Base-by-base conservation (phyloP, 2,113 vertebrate species). In the Lontra canadensis region DNA sequence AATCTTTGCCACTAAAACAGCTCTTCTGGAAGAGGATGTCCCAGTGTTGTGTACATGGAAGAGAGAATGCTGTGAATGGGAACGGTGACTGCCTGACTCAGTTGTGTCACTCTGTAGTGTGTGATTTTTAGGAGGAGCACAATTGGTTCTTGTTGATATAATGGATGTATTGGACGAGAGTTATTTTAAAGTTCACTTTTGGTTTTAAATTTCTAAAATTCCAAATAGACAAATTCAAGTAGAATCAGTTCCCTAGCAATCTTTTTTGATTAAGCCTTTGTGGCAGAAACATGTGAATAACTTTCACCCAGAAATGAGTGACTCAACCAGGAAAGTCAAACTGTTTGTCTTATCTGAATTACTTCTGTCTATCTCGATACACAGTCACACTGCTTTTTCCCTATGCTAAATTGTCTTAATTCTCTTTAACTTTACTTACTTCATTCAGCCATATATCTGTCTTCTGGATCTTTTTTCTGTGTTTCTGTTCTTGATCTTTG, bases 181-280 rank as follows among this genome's bases (percentile, higher is more conserved):
- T 83, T 71, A 74, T 52, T 71, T 83, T 88, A 39, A 82, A 84
- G 52, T 71, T 83, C 11, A 55, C 44, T 29, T 83, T 42, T 36
- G 61, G 36, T 83, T 96, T 95, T 69, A 61, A 87, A 83, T 74
- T 91, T 90, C 81, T 91, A 36, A 74, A 95, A 94, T 80, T 90
- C 4, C 39, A 74, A 79, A 49, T 47, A 65, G 55, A 87, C 17
- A 34, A 21, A 80, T 67, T 25, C 42, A 80, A 88, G 42, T 49
- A 80, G 34, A 57, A 88, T 57, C 10, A 0, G 34, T 87, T 85
- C 23, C 36, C 9, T 39, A 49, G 39, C 11, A 57, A n/a, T 61
- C 17, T 73, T 89, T 83, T 67, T 85, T 52, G 14, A 36, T 39
- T 76, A 80, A 61, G 20, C 4, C 36, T 20, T 59, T 3, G 17